Evolutionary conservation across 2,113 vertebrate genomes (phyloP).

Genomic region (Setophaga coronata): DNA sequence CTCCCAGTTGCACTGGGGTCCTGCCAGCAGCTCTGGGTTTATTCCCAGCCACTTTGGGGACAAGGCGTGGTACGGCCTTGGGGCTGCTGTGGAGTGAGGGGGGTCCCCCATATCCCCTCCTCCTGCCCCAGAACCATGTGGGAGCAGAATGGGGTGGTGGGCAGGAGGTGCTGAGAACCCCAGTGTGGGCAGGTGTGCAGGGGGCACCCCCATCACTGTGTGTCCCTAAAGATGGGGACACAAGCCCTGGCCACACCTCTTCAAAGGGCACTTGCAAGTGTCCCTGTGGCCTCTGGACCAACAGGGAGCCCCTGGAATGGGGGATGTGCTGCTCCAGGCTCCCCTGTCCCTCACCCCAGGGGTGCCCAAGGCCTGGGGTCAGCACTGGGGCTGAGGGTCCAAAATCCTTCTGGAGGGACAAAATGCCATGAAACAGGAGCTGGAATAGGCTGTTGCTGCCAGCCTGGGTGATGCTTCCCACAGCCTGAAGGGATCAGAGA

Average conservation of each 20-base stretch:
- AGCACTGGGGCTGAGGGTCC: background rate
- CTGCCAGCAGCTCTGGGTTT: background rate
- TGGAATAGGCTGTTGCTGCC: background rate
- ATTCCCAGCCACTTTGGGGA: background rate
- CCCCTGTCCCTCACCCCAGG: background rate
- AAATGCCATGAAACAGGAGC: background rate
- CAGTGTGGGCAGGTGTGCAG: fast-evolving
- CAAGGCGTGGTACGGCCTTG: fast-evolving
- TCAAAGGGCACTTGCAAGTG: background rate
- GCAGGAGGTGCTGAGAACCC: background rate
- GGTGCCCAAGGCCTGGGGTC: background rate
- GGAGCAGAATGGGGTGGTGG: background rate
- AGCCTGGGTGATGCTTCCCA: background rate
- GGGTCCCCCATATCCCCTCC: fast-evolving
- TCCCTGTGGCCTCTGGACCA: background rate
- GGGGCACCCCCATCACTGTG: fast-evolving
- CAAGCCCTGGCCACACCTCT: fast-evolving
- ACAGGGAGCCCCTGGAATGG: fast-evolving
- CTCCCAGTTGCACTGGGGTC: background rate
- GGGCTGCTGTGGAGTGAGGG: background rate
- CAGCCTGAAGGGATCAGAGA: background rate
- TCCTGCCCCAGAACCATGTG: background rate
- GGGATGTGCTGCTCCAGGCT: background rate
- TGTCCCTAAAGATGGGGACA: background rate
- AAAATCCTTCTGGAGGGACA: background rate